Percentiles rank a stretch among this genome's conserved stretches.
These are phyloP conservation scores for Bradynema listronoti DNA, from an alignment of 1,140 invertebrate species.

Conservation along the genomic window DNA sequence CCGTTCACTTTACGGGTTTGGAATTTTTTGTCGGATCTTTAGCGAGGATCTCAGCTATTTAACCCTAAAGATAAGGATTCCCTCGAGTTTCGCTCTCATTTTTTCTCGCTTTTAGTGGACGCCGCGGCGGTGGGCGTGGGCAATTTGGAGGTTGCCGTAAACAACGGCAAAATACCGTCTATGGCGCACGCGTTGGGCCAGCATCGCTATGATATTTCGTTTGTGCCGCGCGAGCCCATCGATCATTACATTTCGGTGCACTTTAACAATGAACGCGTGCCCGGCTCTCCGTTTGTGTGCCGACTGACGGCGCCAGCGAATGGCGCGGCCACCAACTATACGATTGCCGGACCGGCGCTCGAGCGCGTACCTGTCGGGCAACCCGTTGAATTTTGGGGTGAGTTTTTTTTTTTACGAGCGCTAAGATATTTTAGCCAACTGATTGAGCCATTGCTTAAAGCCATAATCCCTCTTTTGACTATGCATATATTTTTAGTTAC, in stretches of 20 bases:
- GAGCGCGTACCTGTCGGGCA: slow-evolving; percentile 85
- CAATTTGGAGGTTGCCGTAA: slow-evolving; percentile 91
- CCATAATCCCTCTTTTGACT: not conserved
- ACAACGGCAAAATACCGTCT: slow-evolving; percentile 75
- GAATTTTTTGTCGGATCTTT: slow-evolving; percentile 28
- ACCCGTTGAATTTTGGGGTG: slow-evolving; percentile 69
- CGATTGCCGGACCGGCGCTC: slow-evolving; percentile 67
- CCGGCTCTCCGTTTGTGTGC: slow-evolving; percentile 62
- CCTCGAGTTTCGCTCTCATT: slow-evolving; percentile 11
- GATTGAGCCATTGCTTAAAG: not conserved
- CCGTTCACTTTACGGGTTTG: slow-evolving; percentile 81
- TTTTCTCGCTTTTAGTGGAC: slow-evolving; percentile 70
- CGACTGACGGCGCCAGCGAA: slow-evolving; percentile 24
- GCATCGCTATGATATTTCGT: slow-evolving; percentile 87
- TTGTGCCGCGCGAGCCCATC: slow-evolving; percentile 82
- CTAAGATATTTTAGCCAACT: slow-evolving; percentile 18
- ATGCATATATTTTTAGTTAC: not conserved
- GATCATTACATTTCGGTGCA: slow-evolving; percentile 90
- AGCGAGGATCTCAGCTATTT: slow-evolving; percentile 7
- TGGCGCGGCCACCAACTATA: not conserved
- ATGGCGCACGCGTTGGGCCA: slow-evolving; percentile 91
- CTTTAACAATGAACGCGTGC: slow-evolving; percentile 93
- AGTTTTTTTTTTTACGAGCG: not conserved
- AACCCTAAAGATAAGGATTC: slow-evolving; percentile 14
- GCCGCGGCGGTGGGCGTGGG: slow-evolving; percentile 92